Evolutionary conservation across 2,888 invertebrate genomes (phyloP).

Genomic region (Megamerina dolium): DNA sequence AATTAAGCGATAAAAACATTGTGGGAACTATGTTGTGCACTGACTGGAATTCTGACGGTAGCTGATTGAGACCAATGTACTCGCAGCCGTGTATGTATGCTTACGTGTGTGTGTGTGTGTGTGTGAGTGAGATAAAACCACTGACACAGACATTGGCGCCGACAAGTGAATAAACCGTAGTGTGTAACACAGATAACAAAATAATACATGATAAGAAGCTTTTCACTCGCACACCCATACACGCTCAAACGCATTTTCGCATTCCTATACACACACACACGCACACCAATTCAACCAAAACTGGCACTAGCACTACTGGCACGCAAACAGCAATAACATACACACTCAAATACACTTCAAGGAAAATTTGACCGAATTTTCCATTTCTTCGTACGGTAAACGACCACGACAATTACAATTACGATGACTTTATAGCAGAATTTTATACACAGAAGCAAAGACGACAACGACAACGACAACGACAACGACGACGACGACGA

Average conservation of each 20-base stretch:
- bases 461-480: slow-evolving; percentile 10
- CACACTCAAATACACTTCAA: slow-evolving; percentile 18
- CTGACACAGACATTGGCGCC: too few species aligned
- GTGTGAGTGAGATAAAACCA: too few species aligned
- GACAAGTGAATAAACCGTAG: background rate
- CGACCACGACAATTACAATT: slow-evolving; percentile 20
- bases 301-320: background rate
- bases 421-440: too few species aligned
- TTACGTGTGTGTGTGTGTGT: too few species aligned
- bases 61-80: too few species aligned
- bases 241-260: slow-evolving; percentile 8
- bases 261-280: background rate
- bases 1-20: background rate
- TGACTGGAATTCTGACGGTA: too few species aligned
- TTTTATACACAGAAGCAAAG: slow-evolving; percentile 2
- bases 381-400: slow-evolving; percentile 22
- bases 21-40: too few species aligned
- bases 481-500: background rate
- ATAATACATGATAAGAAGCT: slow-evolving; percentile 1
- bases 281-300: slow-evolving; percentile 7
- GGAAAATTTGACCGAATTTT: slow-evolving; percentile 31
- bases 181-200: slow-evolving; percentile 1
- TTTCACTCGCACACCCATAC: slow-evolving; percentile 13
- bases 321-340: slow-evolving; percentile 15
- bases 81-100: too few species aligned